Conservation (phyloP, 2,113 vertebrate species). For the Calonectris borealis region DNA sequence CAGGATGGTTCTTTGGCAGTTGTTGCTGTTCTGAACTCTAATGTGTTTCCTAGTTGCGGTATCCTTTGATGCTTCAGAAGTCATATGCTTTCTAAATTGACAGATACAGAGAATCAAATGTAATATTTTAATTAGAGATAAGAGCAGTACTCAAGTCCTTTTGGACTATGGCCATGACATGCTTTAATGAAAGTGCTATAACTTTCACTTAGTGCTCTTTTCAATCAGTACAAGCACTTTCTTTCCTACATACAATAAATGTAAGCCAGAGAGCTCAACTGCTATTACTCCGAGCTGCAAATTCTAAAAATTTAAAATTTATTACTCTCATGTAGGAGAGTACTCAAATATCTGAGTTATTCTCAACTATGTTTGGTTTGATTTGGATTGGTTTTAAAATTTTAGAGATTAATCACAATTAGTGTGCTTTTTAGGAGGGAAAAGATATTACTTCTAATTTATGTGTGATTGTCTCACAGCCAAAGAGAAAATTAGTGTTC, state of each 20-base stretch:
- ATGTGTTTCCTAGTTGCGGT: not conserved
- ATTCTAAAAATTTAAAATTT: not conserved
- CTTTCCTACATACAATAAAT: not conserved
- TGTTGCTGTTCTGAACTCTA: not conserved
- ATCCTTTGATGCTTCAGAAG: constrained; percentile 4
- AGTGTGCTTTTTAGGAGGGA: not conserved
- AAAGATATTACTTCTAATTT: not conserved
- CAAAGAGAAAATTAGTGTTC: not conserved
- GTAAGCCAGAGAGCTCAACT: not conserved
- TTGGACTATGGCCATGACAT: not conserved
- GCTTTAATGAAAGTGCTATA: not conserved
- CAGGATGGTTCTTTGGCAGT: not conserved
- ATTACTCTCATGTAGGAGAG: not conserved
- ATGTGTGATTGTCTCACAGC: not conserved
- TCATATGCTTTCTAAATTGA: not conserved
- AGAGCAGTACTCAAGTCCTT: not conserved
- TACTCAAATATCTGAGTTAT: not conserved
- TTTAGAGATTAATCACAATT: not conserved
- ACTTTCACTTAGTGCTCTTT: not conserved
- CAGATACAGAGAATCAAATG: not conserved
- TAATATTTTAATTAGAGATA: constrained; percentile 38
- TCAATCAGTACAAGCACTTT: not conserved
- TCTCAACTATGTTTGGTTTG: not conserved
- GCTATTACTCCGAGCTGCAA: not conserved
- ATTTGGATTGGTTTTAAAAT: not conserved